Conservation (phyloP, 1,140 invertebrate species). For the Panagrolaimus sp. region DNA sequence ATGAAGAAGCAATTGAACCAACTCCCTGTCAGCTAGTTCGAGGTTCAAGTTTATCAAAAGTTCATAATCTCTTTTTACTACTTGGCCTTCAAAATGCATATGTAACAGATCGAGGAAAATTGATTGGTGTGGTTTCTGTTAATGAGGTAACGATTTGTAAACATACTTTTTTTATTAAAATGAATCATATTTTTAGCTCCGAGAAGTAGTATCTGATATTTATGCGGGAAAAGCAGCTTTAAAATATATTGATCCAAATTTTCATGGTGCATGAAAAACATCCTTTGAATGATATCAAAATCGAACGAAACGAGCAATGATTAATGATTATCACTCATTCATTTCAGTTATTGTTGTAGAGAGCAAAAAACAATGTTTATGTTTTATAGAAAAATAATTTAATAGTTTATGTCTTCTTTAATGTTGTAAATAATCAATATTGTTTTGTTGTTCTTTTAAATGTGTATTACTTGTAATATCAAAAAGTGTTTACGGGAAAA, state of each 20-base stretch:
- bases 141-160: constrained; percentile 70
- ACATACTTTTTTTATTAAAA: background rate
- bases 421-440: too few relatives aligned
- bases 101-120: constrained; percentile 85
- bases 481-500: too few relatives aligned
- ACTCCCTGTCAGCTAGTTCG: constrained; percentile 94
- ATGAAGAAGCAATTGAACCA: constrained; percentile 82
- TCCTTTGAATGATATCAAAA: too few relatives aligned
- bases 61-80: constrained; percentile 92
- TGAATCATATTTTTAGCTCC: background rate
- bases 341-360: background rate
- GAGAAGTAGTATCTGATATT: constrained; percentile 7
- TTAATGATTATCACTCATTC: background rate
- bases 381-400: background rate
- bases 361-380: background rate
- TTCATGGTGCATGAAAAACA: background rate
- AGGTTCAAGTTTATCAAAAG: constrained; percentile 82
- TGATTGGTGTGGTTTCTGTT: constrained; percentile 87
- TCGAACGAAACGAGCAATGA: background rate
- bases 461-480: too few relatives aligned
- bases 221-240: background rate
- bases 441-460: too few relatives aligned
- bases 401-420: too few relatives aligned
- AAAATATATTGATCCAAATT: background rate
- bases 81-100: constrained; percentile 91